Conservation (phyloP, 2,888 invertebrate species). For the Andrena trimmerana region DNA sequence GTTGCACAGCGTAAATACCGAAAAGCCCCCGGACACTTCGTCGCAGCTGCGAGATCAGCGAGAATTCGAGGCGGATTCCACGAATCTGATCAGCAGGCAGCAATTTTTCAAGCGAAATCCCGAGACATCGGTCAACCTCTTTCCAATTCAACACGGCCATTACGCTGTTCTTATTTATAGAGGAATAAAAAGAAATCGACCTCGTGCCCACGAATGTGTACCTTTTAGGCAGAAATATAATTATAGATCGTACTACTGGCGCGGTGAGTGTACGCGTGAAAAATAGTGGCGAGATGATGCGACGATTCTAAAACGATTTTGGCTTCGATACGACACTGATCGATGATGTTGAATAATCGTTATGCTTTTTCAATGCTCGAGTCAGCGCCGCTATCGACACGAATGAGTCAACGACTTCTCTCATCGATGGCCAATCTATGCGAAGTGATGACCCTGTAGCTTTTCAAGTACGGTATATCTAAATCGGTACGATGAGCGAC, state of each 20-base stretch:
- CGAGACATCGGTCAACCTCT: constrained; percentile 22
- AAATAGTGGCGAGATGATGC: constrained; percentile 58
- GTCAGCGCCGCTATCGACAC: constrained; percentile 26
- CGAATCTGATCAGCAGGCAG: background rate
- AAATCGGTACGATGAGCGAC: constrained; percentile 59
- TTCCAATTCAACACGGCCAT: background rate
- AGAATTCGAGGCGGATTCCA: constrained; percentile 24
- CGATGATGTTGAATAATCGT: constrained; percentile 28
- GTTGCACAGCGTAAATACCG: constrained; percentile 58
- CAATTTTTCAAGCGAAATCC: constrained; percentile 23
- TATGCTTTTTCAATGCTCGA: constrained; percentile 30
- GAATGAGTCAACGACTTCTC: constrained; percentile 57
- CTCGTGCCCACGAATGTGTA: background rate
- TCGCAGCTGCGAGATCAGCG: constrained; percentile 13
- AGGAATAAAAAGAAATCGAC: background rate
- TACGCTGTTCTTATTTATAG: constrained; percentile 16
- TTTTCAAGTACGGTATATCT: constrained; percentile 68
- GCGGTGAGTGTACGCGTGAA: constrained; percentile 29
- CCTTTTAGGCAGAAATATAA: background rate
- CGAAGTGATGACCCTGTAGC: constrained; percentile 54
- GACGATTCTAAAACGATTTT: constrained; percentile 47
- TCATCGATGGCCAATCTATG: constrained; percentile 61
- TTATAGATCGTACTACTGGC: constrained; percentile 16
- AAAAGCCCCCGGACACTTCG: constrained; percentile 48
- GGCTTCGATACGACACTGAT: constrained; percentile 24